Conservation (phyloP, 2,888 invertebrate genomes). For the Dryocosmus kuriphilus region DNA sequence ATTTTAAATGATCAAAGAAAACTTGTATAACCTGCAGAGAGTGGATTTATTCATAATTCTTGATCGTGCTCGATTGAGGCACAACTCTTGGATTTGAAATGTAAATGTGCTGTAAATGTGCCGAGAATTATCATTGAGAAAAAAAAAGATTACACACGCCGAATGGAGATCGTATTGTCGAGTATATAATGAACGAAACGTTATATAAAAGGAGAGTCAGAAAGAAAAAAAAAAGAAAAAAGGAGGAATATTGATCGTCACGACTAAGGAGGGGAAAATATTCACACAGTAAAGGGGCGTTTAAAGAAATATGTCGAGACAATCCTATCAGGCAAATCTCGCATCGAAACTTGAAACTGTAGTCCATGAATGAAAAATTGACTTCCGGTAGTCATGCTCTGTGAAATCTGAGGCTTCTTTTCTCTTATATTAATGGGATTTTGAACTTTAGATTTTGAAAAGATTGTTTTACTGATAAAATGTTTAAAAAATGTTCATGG, state of each 20-base stretch:
- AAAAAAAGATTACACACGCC: conserved; percentile 49
- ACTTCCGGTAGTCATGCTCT: too few species aligned
- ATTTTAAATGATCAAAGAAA: background rate
- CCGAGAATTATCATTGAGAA: conserved; percentile 63
- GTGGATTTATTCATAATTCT: conserved; percentile 51
- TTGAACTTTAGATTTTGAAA: too few species aligned
- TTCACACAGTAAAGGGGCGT: conserved; percentile 29
- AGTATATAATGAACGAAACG: conserved; percentile 67
- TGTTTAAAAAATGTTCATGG: too few species aligned
- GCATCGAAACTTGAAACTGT: conserved; percentile 10
- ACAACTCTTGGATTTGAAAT: conserved; percentile 65
- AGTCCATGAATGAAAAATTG: conserved; percentile 71
- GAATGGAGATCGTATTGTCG: conserved; percentile 57
- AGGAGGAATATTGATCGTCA: background rate
- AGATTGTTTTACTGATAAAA: too few species aligned
- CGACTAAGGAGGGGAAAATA: conserved; percentile 23
- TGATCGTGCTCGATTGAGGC: conserved; percentile 59
- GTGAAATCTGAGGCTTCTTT: too few species aligned
- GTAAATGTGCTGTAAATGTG: conserved; percentile 69
- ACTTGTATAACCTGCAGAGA: background rate
- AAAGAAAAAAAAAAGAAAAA: conserved; percentile 39
- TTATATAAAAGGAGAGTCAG: conserved; percentile 66
- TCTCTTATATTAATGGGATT: too few species aligned
- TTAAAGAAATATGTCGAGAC: conserved; percentile 56
- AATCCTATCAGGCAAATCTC: conserved; percentile 67